Conservation (phyloP, 2,797 vertebrate species). For the Geotria australis region DNA sequence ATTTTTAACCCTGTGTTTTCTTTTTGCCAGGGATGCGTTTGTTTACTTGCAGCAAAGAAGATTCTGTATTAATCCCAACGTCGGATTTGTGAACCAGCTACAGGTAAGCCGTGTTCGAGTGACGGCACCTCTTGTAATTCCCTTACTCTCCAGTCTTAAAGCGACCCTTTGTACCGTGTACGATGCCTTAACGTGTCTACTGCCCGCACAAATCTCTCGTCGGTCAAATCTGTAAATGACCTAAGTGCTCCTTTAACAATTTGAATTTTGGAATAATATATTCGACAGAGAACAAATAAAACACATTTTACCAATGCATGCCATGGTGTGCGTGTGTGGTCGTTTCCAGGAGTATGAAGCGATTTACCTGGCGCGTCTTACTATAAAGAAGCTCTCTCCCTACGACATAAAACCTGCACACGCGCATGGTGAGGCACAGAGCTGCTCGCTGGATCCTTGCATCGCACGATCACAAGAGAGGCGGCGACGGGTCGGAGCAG, state of each 20-base stretch:
- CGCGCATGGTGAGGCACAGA: no score
- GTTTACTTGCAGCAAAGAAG: constrained; percentile 87
- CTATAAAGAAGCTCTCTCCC: constrained; percentile 95
- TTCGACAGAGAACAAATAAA: not conserved
- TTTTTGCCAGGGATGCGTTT: constrained; percentile 48
- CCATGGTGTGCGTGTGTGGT: not conserved
- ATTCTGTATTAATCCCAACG: constrained; percentile 98
- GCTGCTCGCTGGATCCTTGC: no score
- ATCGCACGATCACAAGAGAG: no score
- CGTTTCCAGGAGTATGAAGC: constrained; percentile 71
- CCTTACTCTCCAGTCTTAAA: no score
- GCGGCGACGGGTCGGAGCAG: no score
- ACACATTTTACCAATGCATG: not conserved
- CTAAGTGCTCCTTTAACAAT: not conserved
- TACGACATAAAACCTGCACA: no score
- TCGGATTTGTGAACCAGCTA: constrained; percentile 93
- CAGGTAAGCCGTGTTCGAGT: constrained; percentile 21
- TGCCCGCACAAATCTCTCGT: no score
- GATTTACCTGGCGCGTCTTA: constrained; percentile 86
- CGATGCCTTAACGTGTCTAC: no score
- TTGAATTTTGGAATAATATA: not conserved
- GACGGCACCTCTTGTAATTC: no score
- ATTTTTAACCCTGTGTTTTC: not conserved
- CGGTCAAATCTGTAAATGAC: no score
- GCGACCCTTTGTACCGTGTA: no score